Evolutionary conservation across 1,140 invertebrate species (phyloP), one percentile per base, ranked within the genome.

Genomic region (Lordiphosa mommai): DNA sequence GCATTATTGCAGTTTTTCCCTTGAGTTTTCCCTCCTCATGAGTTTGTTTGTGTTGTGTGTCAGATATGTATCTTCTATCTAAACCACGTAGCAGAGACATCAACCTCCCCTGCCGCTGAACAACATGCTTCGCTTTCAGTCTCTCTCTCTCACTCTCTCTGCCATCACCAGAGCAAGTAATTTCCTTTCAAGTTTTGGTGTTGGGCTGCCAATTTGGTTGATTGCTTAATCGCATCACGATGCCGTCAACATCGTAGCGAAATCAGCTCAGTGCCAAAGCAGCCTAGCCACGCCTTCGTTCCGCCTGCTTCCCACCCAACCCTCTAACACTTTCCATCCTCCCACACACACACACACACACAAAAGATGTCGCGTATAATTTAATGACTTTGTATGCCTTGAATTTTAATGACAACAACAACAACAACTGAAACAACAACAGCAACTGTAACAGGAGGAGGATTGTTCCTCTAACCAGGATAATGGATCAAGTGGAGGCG

Each of bases 321-420:
- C 32, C 6, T 23, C 20, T 40, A 33, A 32, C 33, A n/a, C 40
- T 43, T 43, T 43, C 40, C 20, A 41, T 41, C 38, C 12, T 30
- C 17, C 17, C 20, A 13, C 14, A 37, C 57, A 46, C 14, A 27
- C 34, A 29, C 29, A 32, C 27, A 20, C 5, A 47, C 47, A 67
- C 76, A 82, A 82, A 82, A 82, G 76, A 82, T 84, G 77, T 84
- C 77, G 77, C 77, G 72, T 84, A 84, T 84, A 84, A 84, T 84
- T 84, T 84, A 84, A 84, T 84, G 79, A 84, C 79, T 84, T 84
- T 84, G 73, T 84, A 84, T 84, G 79, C 80, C 68, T 84, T 86
- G 79, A 85, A 84, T 84, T 84, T 84, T 84, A 84, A 84, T 84
- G 77, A 76, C 79, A 77, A 76, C 67, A 82, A 76, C 71, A 57